These are phyloP conservation scores for Sisyra nigra DNA, from an alignment of 2,888 invertebrate genomes.

Conservation along the genomic window DNA sequence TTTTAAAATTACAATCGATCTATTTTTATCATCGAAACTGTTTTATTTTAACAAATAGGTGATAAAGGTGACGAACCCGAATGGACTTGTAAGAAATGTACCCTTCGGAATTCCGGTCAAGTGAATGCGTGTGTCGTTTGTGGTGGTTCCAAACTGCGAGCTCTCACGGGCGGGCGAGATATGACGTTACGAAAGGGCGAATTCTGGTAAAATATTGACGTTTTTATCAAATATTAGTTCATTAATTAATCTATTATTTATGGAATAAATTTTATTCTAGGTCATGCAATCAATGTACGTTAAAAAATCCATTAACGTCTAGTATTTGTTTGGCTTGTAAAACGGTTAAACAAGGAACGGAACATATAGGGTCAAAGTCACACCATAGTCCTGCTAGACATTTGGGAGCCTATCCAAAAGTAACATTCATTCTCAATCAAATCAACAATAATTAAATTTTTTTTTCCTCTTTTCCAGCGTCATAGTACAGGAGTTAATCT, in stretches of 20 bases:
- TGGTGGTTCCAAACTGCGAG: constrained; percentile 64
- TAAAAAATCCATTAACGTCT: constrained; percentile 58
- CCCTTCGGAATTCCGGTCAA: constrained; percentile 58
- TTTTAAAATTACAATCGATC: too few relatives aligned
- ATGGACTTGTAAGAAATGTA: constrained; percentile 83
- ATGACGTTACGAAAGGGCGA: constrained; percentile 54
- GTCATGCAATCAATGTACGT: constrained; percentile 63
- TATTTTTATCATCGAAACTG: background rate
- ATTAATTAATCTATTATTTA: background rate
- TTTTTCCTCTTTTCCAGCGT: constrained; percentile 8
- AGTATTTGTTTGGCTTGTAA: constrained; percentile 62
- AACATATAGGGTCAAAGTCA: constrained; percentile 19
- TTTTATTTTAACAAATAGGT: constrained; percentile 12
- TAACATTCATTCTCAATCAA: constrained; percentile 4
- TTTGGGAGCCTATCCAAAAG: constrained; percentile 22
- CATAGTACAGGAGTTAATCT: constrained; percentile 11
- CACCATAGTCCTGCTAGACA: constrained; percentile 10
- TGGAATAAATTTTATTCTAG: constrained; percentile 20
- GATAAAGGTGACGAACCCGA: constrained; percentile 24
- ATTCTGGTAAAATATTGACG: constrained; percentile 36
- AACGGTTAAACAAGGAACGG: constrained; percentile 32
- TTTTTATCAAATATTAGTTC: background rate
- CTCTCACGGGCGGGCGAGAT: constrained; percentile 44
- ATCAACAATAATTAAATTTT: background rate
- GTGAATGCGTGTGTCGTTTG: constrained; percentile 71